Evolutionary conservation across 2,797 vertebrate genomes (phyloP), one percentile per base, ranked within the genome.

Genomic region (Intellagama lesueurii): DNA sequence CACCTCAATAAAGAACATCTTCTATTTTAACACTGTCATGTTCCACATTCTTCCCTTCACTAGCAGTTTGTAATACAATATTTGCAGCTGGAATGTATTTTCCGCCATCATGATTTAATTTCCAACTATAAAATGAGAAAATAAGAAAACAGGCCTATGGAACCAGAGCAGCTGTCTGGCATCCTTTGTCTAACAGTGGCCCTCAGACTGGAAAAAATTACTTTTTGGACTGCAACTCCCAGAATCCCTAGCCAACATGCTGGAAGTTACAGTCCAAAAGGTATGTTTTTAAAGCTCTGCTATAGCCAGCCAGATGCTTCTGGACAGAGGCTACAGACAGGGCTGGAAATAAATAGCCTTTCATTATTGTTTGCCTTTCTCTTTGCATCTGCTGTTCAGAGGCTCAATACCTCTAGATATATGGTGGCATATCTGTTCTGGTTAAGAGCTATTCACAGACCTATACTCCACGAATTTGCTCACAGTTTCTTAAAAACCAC

Each of bases 81-180:
- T 30, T 76, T 88, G 89, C 44, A 75, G 56, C 86, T 86, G 79
- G 64, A 14, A 78, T 60, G 5, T 19, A 17, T 17, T 52, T 52
- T 22, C 7, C 35, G 70, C 83, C 17, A 35, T 9, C 24, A 49
- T 24, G 60, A 28, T 73, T 52, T 81, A 66, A 81, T 86, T 52
- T 81, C 17, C 26, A 93, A 56, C 49, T 68, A 26, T 44, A 1
- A 90, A 84, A 91, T 88, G 26, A 40, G 47, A 72, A 70, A 4
- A 56, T 52, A 72, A n/a, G 5, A 40, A 40, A 14, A 52, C 22
- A 52, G 28, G n/a, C 30, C 16, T 16, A 60, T 12, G 8, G 70
- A 19, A 68, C n/a, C n/a, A 69, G 14, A 32, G 44, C 44, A 87
- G 28, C 22, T 32, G 86, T 72, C 44, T 30, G 69, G 68, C 83